Evolutionary conservation across 1,140 invertebrate species (phyloP).

Genomic region (Leptinotarsa lineolata): DNA sequence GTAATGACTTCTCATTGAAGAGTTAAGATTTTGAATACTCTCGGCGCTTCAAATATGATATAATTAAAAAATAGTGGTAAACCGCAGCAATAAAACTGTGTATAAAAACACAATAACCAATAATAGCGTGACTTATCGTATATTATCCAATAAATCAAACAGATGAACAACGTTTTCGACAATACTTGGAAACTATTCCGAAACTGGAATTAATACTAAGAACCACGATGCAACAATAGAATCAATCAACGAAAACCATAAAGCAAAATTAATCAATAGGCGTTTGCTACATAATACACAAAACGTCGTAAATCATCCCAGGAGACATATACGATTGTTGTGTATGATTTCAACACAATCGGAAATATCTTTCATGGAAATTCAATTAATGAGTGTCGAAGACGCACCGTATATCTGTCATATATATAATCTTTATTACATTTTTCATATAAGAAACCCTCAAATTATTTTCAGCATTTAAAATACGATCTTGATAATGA

Average conservation of each 20-base stretch:
- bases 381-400: neutral
- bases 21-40: no score
- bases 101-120: neutral
- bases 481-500: no score
- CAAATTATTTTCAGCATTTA: no score
- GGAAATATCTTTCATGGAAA: neutral
- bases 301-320: neutral
- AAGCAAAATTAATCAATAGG: neutral
- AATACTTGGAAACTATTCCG: neutral
- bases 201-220: neutral
- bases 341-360: neutral
- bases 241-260: slow-evolving; percentile 6
- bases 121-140: neutral
- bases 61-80: neutral
- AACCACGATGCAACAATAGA: slow-evolving; percentile 3
- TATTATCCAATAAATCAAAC: neutral
- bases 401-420: neutral
- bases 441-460: no score
- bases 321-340: neutral
- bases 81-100: neutral
- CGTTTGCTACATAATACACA: neutral
- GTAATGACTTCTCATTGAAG: no score
- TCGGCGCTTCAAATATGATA: no score
- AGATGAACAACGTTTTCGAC: neutral
- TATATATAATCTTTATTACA: no score